Percentiles rank a stretch among this genome's conserved stretches.
Conservation (phyloP, 2,888 invertebrate genomes). For the Calameuta pallipes region DNA sequence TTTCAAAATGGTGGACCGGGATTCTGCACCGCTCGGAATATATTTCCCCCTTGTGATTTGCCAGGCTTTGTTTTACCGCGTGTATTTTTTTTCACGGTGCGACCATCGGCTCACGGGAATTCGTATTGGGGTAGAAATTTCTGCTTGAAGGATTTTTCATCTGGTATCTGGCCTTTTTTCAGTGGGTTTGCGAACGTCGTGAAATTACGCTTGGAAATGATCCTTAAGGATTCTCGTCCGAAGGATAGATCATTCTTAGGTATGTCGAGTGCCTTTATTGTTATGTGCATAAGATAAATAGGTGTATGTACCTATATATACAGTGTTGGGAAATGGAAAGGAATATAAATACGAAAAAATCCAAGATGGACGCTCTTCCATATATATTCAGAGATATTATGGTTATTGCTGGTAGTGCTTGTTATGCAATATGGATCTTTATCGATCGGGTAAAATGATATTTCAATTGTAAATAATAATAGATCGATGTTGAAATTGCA, state of each 20-base stretch:
- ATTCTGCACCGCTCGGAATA: background rate
- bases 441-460: background rate
- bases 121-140: background rate
- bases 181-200: too few relatives aligned
- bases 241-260: background rate
- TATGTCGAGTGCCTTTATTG: background rate
- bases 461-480: background rate
- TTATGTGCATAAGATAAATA: background rate
- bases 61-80: background rate
- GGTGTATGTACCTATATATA: background rate
- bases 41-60: background rate
- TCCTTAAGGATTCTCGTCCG: background rate
- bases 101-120: background rate
- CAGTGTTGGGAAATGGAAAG: background rate
- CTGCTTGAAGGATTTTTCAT: background rate
- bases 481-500: conserved; percentile 25
- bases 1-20: conserved; percentile 56
- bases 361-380: background rate
- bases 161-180: background rate
- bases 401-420: background rate
- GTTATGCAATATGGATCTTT: background rate
- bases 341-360: background rate
- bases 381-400: background rate
- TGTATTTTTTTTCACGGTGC: background rate
- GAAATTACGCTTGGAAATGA: background rate